Evolutionary conservation across 2,797 vertebrate species (phyloP).

Genomic region (Acipenser oxyrinchus): DNA sequence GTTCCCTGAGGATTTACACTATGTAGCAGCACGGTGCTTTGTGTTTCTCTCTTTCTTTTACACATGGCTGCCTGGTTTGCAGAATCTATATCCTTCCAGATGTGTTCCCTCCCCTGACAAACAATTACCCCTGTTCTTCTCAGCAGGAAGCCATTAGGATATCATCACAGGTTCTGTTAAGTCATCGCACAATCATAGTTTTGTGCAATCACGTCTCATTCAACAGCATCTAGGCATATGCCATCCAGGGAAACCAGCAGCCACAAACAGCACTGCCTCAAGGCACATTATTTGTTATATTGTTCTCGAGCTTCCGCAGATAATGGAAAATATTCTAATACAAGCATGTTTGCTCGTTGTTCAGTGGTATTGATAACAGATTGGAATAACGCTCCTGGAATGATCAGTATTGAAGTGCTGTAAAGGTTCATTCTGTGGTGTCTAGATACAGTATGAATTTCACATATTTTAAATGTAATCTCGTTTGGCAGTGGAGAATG

Average conservation of each 20-base stretch:
- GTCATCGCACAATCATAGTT: conserved; percentile 62
- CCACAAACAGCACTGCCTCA: conserved; percentile 44
- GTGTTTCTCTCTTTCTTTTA: conserved; percentile 39
- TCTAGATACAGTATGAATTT: conserved; percentile 32
- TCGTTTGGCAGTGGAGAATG: conserved; percentile 31
- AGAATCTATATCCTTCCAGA: conserved; percentile 49
- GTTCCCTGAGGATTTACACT: conserved; percentile 1
- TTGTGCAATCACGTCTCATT: conserved; percentile 57
- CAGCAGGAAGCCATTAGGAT: conserved; percentile 58
- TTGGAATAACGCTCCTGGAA: not conserved
- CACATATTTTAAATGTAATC: conserved; percentile 50
- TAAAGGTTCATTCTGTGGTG: not conserved
- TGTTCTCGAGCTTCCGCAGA: conserved; percentile 45
- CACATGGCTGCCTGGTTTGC: conserved; percentile 49
- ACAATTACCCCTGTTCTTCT: conserved; percentile 56
- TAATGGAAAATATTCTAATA: conserved; percentile 42
- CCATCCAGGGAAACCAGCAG: conserved; percentile 44
- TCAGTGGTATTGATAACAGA: not conserved
- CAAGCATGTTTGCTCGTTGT: conserved; percentile 8
- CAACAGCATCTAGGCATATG: conserved; percentile 47
- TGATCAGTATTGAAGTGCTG: not conserved
- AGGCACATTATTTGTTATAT: conserved; percentile 59
- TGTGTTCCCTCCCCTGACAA: conserved; percentile 54
- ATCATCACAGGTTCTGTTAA: conserved; percentile 59
- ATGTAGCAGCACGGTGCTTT: not conserved